Percentiles rank a stretch among this genome's conserved stretches.
Conservation (phyloP, 2,888 invertebrate genomes). For the Eupithecia exiguata region DNA sequence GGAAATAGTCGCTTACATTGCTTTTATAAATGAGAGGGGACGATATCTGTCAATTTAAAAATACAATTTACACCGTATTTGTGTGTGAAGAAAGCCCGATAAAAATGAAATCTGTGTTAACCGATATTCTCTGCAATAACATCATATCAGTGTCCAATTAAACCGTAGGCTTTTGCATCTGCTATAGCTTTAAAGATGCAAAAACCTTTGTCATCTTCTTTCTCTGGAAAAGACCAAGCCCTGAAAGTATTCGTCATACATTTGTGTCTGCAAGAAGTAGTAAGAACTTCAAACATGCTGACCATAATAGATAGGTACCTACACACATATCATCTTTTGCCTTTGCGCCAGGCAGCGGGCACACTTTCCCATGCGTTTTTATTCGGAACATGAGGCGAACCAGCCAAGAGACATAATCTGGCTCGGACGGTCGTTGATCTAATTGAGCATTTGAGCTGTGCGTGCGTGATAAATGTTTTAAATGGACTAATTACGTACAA, state of each 20-base stretch:
- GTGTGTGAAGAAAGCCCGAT: neutral
- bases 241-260: neutral
- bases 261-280: neutral
- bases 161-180: neutral
- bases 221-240: neutral
- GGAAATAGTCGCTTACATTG: conserved; percentile 36
- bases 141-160: neutral
- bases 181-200: neutral
- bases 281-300: neutral
- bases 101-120: neutral
- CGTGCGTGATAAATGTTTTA: conserved; percentile 72
- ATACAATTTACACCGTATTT: conserved; percentile 15
- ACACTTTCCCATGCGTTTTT: conserved; percentile 47
- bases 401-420: conserved; percentile 63
- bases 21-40: conserved; percentile 40
- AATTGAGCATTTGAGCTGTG: conserved; percentile 82
- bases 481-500: conserved; percentile 79
- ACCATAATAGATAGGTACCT: neutral
- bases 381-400: conserved; percentile 61
- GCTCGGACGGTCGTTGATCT: conserved; percentile 76
- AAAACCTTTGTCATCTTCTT: neutral
- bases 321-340: neutral
- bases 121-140: neutral
- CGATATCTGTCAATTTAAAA: conserved; percentile 63
- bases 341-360: neutral